These are phyloP conservation scores for Strigamia crassipes DNA, from an alignment of 2,888 invertebrate species.

Conservation along the genomic window DNA sequence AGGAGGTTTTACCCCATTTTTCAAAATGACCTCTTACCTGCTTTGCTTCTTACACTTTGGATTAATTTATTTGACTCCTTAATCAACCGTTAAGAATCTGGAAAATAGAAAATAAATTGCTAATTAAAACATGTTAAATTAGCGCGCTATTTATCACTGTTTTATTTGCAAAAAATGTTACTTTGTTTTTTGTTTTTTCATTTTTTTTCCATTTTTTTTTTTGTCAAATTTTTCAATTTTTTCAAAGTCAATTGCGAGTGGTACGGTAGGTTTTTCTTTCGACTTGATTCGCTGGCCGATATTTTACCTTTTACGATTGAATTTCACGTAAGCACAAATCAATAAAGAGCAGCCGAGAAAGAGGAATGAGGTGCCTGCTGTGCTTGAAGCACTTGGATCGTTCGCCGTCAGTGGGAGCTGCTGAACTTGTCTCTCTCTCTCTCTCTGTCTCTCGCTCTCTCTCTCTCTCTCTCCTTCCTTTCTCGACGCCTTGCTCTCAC, in stretches of 20 bases:
- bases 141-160: no score
- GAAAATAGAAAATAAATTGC: neutral
- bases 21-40: neutral
- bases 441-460: neutral
- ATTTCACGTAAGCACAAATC: slow-evolving; percentile 26
- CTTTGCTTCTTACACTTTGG: neutral
- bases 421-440: no score
- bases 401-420: slow-evolving; percentile 13
- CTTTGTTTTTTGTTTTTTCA: neutral
- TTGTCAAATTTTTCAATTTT: neutral
- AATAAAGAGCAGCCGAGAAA: slow-evolving; percentile 8
- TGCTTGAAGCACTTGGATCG: neutral
- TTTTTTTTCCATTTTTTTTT: neutral
- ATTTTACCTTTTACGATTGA: slow-evolving; percentile 30
- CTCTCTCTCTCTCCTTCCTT: no score
- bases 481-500: neutral
- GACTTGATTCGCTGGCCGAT: slow-evolving; percentile 13
- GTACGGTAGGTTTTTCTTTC: neutral
- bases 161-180: no score
- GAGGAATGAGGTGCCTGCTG: slow-evolving; percentile 13
- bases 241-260: neutral
- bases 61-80: slow-evolving; percentile 19
- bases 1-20: slow-evolving; percentile 17
- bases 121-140: no score
- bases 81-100: neutral